phyloP scores from a whole-genome alignment of 2,797 vertebrate species.

The Heliangelus exortis region DNA sequence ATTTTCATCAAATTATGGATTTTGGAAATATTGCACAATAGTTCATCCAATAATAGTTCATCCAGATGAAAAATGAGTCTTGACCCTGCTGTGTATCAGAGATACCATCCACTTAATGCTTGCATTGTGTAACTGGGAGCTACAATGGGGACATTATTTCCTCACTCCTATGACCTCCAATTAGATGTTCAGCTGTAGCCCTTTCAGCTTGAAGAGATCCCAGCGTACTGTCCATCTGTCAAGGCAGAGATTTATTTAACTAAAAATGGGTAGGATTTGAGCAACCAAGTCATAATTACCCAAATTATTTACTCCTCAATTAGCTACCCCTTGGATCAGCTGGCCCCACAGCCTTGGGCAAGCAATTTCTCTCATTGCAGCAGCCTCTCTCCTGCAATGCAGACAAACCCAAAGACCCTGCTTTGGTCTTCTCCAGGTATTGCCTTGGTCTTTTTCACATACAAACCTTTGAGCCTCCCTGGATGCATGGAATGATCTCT shows the following conservation, averaged over 20 bases:
- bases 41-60: constrained; percentile 4
- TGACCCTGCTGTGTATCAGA: not conserved
- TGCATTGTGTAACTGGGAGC: not conserved
- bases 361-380: not conserved
- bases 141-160: constrained; percentile 10
- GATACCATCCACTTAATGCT: not conserved
- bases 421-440: not conserved
- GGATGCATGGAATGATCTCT: not conserved
- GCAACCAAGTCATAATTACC: not conserved
- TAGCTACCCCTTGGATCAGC: not conserved
- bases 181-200: not conserved
- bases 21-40: not conserved
- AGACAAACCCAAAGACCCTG: not conserved
- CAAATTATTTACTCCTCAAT: not conserved
- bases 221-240: not conserved
- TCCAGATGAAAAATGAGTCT: constrained; percentile 12
- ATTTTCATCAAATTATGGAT: constrained; percentile 9
- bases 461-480: not conserved
- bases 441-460: not conserved
- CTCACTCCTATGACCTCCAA: not conserved
- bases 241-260: not conserved
- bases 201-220: not conserved
- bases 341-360: not conserved
- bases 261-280: not conserved
- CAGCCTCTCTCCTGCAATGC: not conserved